These are phyloP conservation scores for Sclerodermus sp. DNA, from an alignment of 2,888 invertebrate genomes.

Conservation along the genomic window DNA sequence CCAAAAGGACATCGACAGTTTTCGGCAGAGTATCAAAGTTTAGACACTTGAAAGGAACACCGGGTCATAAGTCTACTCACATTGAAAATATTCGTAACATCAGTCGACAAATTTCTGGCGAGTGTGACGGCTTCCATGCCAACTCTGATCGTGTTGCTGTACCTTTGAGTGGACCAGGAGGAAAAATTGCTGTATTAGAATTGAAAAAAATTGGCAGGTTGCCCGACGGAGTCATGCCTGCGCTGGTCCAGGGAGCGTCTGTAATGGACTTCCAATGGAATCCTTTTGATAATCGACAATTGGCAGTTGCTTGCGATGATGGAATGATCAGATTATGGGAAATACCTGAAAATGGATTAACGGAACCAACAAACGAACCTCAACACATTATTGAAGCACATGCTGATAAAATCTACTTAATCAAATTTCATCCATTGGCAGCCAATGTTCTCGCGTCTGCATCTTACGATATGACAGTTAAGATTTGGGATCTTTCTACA, in stretches of 20 bases:
- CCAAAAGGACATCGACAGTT: constrained; percentile 83
- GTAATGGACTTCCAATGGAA: constrained; percentile 95
- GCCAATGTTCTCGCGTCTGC: constrained; percentile 84
- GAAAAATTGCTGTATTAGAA: constrained; percentile 85
- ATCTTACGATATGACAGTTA: constrained; percentile 86
- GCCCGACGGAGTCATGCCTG: constrained; percentile 80
- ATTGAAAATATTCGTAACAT: constrained; percentile 91
- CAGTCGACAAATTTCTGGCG: constrained; percentile 88
- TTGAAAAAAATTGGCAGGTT: constrained; percentile 75
- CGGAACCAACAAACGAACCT: constrained; percentile 79
- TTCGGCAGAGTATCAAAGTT: constrained; percentile 92
- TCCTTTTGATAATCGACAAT: constrained; percentile 78
- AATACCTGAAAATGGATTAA: constrained; percentile 69
- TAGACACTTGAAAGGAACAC: constrained; percentile 87
- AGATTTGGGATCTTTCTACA: constrained; percentile 79
- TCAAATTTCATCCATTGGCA: constrained; percentile 89
- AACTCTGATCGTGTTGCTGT: constrained; percentile 87
- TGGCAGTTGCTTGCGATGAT: constrained; percentile 88
- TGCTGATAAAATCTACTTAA: constrained; percentile 87
- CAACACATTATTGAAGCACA: constrained; percentile 74
- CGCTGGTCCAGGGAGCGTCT: constrained; percentile 86
- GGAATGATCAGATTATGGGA: constrained; percentile 81
- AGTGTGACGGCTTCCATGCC: constrained; percentile 91
- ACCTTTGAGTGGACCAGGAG: constrained; percentile 87
- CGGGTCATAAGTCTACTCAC: constrained; percentile 86